phyloP scores from a whole-genome alignment of 1,140 invertebrate genomes.

The Nebria ingens region DNA sequence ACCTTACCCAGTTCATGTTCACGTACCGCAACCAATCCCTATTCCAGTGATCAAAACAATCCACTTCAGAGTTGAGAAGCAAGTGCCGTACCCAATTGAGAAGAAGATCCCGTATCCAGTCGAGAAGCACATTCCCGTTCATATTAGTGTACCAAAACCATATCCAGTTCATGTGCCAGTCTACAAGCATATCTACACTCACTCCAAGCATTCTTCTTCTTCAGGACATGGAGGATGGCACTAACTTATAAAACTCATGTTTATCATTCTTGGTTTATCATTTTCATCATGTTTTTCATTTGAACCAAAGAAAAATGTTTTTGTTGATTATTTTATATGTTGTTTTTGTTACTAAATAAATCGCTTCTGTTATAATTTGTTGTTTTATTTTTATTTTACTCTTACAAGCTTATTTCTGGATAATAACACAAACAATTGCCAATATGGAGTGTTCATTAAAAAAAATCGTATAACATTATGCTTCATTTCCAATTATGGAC shows the following conservation, averaged over 20 bases:
- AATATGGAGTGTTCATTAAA: too few species aligned
- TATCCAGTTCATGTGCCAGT: constrained; percentile 61
- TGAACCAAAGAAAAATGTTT: neutral
- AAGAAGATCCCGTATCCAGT: constrained; percentile 63
- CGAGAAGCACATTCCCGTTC: constrained; percentile 59
- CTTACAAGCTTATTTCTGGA: too few species aligned
- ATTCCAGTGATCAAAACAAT: constrained; percentile 61
- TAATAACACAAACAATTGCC: too few species aligned
- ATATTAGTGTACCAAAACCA: constrained; percentile 57
- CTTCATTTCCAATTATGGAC: too few species aligned
- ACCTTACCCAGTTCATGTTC: constrained; percentile 62
- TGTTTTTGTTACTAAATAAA: too few species aligned
- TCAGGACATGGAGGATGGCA: neutral
- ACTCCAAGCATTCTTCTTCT: constrained; percentile 21
- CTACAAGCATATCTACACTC: constrained; percentile 51
- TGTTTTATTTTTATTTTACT: too few species aligned
- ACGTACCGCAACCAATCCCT: constrained; percentile 56
- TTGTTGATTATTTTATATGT: neutral
- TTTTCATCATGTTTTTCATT: too few species aligned
- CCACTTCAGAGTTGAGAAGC: constrained; percentile 57
- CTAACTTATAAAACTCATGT: neutral
- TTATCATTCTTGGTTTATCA: too few species aligned
- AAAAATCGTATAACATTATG: too few species aligned
- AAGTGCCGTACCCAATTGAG: constrained; percentile 59
- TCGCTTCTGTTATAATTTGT: too few species aligned